Percentiles rank a stretch among this genome's conserved stretches.
phyloP scores from a whole-genome alignment of 2,797 vertebrate genomes.

The Xiphorhynchus erythropygius region DNA sequence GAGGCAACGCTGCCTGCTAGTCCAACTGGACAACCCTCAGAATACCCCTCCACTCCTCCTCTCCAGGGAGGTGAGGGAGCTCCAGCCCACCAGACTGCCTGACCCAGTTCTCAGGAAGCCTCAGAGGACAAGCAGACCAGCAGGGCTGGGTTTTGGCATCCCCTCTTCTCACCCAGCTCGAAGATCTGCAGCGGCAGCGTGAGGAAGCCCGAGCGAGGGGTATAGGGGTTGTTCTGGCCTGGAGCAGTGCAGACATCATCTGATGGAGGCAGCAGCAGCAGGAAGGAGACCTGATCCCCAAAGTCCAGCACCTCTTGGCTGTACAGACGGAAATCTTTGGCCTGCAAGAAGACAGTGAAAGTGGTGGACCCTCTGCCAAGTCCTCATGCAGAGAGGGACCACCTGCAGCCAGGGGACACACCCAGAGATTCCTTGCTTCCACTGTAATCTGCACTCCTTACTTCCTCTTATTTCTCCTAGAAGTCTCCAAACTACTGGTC shows the following conservation, averaged over 20 bases:
- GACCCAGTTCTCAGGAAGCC: not conserved
- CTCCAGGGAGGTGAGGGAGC: not conserved
- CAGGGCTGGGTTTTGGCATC: not conserved
- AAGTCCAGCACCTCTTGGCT: constrained; percentile 91
- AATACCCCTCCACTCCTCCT: not conserved
- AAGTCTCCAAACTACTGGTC: not conserved
- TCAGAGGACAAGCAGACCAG: not conserved
- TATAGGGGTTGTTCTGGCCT: constrained; percentile 88
- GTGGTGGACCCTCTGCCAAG: not conserved
- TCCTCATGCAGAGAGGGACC: not conserved
- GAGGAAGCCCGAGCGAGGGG: constrained; percentile 86
- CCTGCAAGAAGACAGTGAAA: constrained; percentile 70
- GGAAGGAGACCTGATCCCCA: constrained; percentile 87
- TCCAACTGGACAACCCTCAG: not conserved
- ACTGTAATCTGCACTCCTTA: not conserved
- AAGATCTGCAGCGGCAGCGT: constrained; percentile 91
- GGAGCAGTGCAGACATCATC: constrained; percentile 90
- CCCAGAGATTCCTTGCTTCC: not conserved
- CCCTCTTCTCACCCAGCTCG: constrained; percentile 83
- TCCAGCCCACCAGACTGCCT: not conserved
- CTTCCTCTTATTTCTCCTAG: not conserved
- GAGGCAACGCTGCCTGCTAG: not conserved
- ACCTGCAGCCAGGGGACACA: not conserved
- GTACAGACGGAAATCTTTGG: constrained; percentile 89
- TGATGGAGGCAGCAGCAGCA: constrained; percentile 88